Conservation (phyloP, 92 coral and sea anemone genomes). For the Parazoanthus swiftii region DNA sequence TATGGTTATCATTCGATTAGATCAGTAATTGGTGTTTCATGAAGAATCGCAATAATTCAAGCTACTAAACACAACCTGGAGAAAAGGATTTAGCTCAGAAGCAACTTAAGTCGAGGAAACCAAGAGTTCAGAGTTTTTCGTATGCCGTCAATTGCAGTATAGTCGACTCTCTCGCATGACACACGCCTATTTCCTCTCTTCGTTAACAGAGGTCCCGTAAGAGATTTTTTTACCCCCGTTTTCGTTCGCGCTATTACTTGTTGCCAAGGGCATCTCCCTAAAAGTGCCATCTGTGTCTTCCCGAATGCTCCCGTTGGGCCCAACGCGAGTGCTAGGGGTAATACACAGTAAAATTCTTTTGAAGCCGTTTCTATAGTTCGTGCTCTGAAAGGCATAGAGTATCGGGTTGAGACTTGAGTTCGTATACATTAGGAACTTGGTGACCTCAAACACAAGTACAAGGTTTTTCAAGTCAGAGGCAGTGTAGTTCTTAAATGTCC, state of each 20-base stretch:
- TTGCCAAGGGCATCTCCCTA: conserved; percentile 12
- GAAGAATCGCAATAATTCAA: too few relatives aligned
- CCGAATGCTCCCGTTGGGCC: not conserved
- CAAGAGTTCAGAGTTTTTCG: too few relatives aligned
- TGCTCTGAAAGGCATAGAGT: conserved; percentile 74
- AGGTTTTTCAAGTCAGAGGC: conserved; percentile 14
- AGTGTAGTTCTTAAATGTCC: conserved; percentile 28
- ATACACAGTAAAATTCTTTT: conserved; percentile 29
- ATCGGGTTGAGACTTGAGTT: conserved; percentile 74
- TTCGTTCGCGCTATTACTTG: not conserved
- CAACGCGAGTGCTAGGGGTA: not conserved
- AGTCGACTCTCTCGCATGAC: too few relatives aligned
- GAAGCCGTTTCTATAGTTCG: conserved; percentile 66
- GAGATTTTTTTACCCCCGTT: conserved; percentile 23
- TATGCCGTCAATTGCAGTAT: too few relatives aligned
- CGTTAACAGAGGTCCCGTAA: not conserved
- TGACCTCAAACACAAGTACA: conserved; percentile 48
- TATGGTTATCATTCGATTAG: too few relatives aligned
- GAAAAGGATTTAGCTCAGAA: too few relatives aligned
- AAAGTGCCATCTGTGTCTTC: conserved; percentile 31
- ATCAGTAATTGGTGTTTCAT: too few relatives aligned
- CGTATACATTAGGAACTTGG: conserved; percentile 59
- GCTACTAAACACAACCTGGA: too few relatives aligned
- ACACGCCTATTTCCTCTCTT: not conserved
- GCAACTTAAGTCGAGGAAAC: too few relatives aligned